phyloP scores from a whole-genome alignment of 2,113 vertebrate genomes.

The Tyrannus savana region DNA sequence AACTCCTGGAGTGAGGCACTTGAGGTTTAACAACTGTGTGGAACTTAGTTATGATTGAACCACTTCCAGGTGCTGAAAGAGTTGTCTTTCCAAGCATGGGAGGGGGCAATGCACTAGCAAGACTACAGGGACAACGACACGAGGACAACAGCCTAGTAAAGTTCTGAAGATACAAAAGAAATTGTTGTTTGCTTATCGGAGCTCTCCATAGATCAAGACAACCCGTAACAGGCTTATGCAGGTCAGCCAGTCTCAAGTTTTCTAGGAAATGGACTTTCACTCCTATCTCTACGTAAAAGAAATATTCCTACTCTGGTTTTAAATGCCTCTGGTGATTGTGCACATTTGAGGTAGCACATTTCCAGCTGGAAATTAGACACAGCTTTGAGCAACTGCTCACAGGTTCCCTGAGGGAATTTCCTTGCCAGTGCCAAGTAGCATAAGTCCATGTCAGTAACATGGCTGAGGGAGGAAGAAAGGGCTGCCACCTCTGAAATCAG shows the following conservation, averaged over 20 bases:
- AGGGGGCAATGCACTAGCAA: background rate
- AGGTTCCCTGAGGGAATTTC: background rate
- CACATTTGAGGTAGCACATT: background rate
- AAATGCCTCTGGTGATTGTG: background rate
- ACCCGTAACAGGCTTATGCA: fast-evolving
- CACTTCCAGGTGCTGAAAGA: background rate
- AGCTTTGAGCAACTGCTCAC: background rate
- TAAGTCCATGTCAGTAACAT: fast-evolving
- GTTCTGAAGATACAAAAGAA: background rate
- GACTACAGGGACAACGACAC: background rate
- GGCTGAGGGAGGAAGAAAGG: background rate
- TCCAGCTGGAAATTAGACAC: background rate
- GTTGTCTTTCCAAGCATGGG: background rate
- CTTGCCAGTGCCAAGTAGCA: background rate
- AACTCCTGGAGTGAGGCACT: background rate
- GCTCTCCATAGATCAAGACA: background rate
- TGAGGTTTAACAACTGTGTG: background rate
- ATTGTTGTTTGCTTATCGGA: background rate
- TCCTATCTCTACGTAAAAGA: background rate
- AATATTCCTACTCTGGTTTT: background rate
- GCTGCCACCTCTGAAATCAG: background rate
- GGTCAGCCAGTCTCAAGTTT: background rate
- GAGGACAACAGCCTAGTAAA: background rate
- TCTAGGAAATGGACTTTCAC: background rate
- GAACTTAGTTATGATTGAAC: background rate